Conservation (phyloP, 2,113 vertebrate species). For the Anhinga rufa region DNA sequence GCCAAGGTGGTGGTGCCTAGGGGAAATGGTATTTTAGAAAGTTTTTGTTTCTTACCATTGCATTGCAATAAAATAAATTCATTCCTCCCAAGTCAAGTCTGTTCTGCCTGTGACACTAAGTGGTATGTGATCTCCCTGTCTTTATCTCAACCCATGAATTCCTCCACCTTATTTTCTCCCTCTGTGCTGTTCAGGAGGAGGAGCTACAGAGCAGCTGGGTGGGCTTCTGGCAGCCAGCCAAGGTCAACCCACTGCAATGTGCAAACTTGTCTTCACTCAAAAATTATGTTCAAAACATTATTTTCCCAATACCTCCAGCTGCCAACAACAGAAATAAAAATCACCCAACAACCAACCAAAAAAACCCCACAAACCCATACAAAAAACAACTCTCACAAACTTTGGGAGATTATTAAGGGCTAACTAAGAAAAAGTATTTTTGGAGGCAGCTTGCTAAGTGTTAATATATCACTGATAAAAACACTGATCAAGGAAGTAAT, state of each 20-base stretch:
- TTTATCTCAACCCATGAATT: background rate
- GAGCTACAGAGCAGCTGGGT: background rate
- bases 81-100: background rate
- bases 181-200: background rate
- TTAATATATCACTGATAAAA: background rate
- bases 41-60: background rate
- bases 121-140: background rate
- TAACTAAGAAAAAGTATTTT: background rate
- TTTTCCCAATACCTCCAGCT: background rate
- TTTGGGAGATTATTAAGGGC: background rate
- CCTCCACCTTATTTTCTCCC: background rate
- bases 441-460: background rate
- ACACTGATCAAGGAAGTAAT: background rate
- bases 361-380: background rate
- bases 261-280: background rate
- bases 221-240: background rate
- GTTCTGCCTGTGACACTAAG: background rate
- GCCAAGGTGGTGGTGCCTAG: rapidly evolving
- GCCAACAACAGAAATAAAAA: background rate
- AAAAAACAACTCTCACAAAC: background rate
- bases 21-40: background rate
- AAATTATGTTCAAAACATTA: background rate
- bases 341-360: background rate
- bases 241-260: background rate
- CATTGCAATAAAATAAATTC: background rate